A percentile compares a stretch with the other conserved stretches of the same genome.
Evolutionary conservation across 2,797 vertebrate genomes (phyloP).

Genomic region (Octomys mimax): DNA sequence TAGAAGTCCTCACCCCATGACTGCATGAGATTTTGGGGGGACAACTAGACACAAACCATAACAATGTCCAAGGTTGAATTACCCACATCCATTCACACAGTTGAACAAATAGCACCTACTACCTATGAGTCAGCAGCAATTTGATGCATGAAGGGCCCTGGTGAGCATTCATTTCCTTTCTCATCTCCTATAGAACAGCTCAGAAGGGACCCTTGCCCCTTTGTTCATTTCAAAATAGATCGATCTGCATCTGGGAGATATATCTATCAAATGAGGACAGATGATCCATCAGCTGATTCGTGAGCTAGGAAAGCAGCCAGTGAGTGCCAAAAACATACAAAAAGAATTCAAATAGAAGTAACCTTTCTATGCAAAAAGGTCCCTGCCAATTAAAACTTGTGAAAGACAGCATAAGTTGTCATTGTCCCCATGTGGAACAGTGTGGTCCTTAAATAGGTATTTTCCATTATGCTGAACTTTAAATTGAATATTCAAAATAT

Average conservation of each 20-base stretch:
- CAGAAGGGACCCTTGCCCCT: conserved; percentile 66
- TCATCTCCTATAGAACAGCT: conserved; percentile 40
- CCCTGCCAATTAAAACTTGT: conserved; percentile 75
- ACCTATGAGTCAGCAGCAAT: conserved; percentile 25
- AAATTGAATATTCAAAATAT: conserved; percentile 77
- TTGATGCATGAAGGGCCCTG: conserved; percentile 8
- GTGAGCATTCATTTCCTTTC: conserved; percentile 37
- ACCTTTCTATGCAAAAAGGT: conserved; percentile 66
- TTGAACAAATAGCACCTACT: neutral
- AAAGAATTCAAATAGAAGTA: conserved; percentile 69
- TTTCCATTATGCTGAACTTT: conserved; percentile 66
- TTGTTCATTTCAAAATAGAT: conserved; percentile 76
- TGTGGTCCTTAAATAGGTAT: conserved; percentile 45
- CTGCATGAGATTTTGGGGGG: too few relatives aligned
- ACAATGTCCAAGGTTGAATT: neutral
- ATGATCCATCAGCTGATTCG: conserved; percentile 52
- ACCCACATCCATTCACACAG: neutral
- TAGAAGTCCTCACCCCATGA: too few relatives aligned
- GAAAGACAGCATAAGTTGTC: conserved; percentile 48
- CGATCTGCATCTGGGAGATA: conserved; percentile 44
- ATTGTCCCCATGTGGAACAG: conserved; percentile 64
- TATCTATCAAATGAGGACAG: conserved; percentile 55
- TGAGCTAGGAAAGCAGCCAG: conserved; percentile 46
- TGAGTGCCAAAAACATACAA: conserved; percentile 44
- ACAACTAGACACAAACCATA: too few relatives aligned